Base-by-base conservation (phyloP, 2,888 invertebrate genomes). In the Stomorhina lunata region DNA sequence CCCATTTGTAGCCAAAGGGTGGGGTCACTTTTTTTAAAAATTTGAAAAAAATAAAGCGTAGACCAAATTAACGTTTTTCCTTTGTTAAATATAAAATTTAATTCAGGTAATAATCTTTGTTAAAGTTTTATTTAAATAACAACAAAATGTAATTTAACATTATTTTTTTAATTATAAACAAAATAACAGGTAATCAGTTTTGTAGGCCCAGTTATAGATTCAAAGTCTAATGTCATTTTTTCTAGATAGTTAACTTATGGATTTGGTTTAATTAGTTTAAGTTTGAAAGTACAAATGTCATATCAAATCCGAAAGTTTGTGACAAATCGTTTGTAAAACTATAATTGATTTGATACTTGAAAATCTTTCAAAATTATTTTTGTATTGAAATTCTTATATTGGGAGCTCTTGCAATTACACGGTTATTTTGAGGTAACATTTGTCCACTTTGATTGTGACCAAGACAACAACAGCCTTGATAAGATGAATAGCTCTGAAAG, bases 261-360 rank as follows among this genome's bases (percentile, higher is more conserved):
- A 20, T 32, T 34, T 55, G 34, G 17, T 27, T 57, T 45, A 63
- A 43, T 43, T 34, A 34, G 22, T 50, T 53, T 34, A n/a, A 10
- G 48, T 32, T 55, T 29, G 27, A 9, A 20, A 17, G 22, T 22
- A 22, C 61, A 66, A 27, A 48, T 34, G 57, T 76, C 59, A 50
- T 29, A 22, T 4, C 37, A 32, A 50, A 40, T 77, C 40, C 32
- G 68, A 77, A 77, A 32, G 59, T 43, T 50, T 77, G 40, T 77
- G 61, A 68, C 68, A 77, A 77, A 61, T 77, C 59, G 68, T 45
- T 59, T 59, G 20, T 50, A 50, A 6, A 50, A 5, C 7, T 2
- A 1, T 25, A 25, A 22, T n/a, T 25, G 12, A 10, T 48, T 48
- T 17, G 20, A 4, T 25, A 45, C 5, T 25, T 45, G 27, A 20